Base-by-base conservation (phyloP, 1,140 invertebrate genomes). In the Kradibia gibbosae region DNA sequence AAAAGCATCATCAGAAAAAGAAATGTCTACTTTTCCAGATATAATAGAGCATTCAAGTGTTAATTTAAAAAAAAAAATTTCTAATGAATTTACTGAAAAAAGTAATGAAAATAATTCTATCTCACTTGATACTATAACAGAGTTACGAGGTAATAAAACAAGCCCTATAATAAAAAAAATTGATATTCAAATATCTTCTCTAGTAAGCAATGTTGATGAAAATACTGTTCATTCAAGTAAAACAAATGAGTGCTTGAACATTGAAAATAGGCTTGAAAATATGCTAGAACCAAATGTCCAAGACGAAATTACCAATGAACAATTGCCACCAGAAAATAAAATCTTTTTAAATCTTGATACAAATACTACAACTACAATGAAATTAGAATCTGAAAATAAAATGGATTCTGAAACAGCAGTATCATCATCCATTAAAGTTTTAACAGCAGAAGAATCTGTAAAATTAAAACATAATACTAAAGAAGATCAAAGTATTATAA, bases 281-380 rank as follows among this genome's bases (percentile, higher is more conserved):
- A 82, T 91, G 42, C 42, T 90, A 13, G 84, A 85, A 75, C 85
- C 85, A n/a, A 84, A 77, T 72, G 82, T 83, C 0, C 78, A 85
- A 25, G 42, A 85, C 22, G 87, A 85, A 22, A 81, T 85, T 4
- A 78, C 83, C 3, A 84, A 86, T 10, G 82, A 86, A 71, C 84
- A 76, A 65, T 82, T 82, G 5, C 80, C 84, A 20, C 42, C 84
- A 8, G 89, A 89, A 31, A 89, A 89, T 57, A 91, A 91, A 67
- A 91, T 92, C 25, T 85, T 91, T 25, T 78, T 92, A n/a, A 92
- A 92, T 80, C 80, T 92, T 3, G 90, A 91, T 65, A 92, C 90
- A 0, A 90, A 92, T 45, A 91, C 88, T 1, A 90, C 90, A 28
- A 91, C 90, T 11, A 89, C 89, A 0, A 87, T 91, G 88, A 91